These are phyloP conservation scores for Brevimyrus niger DNA, from an alignment of 2,113 vertebrate genomes.

Conservation along the genomic window DNA sequence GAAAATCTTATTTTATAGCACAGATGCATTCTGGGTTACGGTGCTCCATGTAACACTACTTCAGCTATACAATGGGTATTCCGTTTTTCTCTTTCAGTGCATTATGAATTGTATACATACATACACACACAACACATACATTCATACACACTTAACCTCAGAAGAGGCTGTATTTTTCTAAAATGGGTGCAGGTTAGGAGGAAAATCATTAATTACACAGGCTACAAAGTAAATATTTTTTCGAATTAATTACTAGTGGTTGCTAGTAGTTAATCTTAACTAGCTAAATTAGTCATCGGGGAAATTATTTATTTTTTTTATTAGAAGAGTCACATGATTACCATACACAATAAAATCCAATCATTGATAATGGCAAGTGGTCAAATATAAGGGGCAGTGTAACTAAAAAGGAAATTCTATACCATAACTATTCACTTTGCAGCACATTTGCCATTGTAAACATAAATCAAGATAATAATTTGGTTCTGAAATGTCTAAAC, in stretches of 20 bases:
- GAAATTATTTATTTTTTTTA: background rate
- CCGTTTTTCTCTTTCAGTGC: background rate
- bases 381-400: background rate
- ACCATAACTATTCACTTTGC: constrained; percentile 1
- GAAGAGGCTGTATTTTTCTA: background rate
- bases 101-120: background rate
- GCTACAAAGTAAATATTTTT: background rate
- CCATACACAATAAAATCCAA: background rate
- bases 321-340: background rate
- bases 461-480: constrained; percentile 24
- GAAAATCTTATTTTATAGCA: background rate
- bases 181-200: background rate
- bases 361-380: background rate
- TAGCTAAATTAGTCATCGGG: background rate
- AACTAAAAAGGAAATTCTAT: no score
- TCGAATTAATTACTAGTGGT: no score
- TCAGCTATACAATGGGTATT: background rate
- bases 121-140: no score
- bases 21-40: background rate
- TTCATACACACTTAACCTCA: background rate
- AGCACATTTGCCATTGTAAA: background rate
- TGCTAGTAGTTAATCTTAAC: no score
- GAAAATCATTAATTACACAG: background rate
- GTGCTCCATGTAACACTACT: background rate
- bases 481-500: background rate